Evolutionary conservation across 2,888 invertebrate genomes (phyloP).

Genomic region (Andrena marginata): DNA sequence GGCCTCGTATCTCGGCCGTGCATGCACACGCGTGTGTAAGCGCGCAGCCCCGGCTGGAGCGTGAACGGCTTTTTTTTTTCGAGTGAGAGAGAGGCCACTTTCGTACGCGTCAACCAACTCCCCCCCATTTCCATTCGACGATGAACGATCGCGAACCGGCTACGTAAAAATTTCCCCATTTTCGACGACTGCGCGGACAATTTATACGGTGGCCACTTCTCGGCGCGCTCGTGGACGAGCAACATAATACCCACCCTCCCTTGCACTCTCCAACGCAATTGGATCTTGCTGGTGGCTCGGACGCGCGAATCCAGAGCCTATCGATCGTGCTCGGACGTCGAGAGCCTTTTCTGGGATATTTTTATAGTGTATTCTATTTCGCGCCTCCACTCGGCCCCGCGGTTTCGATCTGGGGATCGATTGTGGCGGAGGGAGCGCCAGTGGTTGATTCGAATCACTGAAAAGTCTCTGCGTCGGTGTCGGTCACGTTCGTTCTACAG

Average conservation of each 20-base stretch:
- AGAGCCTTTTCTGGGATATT: background rate
- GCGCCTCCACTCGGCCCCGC: background rate
- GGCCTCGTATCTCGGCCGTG: conserved; percentile 80
- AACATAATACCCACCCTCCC: conserved; percentile 43
- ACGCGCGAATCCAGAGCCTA: conserved; percentile 10
- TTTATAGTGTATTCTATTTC: background rate
- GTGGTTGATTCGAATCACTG: conserved; percentile 2
- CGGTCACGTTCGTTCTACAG: background rate
- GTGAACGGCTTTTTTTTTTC: conserved; percentile 56
- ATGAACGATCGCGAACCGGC: conserved; percentile 54
- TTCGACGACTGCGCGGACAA: conserved; percentile 58
- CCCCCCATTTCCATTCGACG: conserved; percentile 11
- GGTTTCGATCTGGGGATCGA: background rate
- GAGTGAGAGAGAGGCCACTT: conserved; percentile 51
- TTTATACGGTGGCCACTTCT: conserved; percentile 52
- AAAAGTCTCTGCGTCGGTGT: background rate
- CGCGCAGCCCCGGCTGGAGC: conserved; percentile 31
- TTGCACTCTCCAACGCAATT: background rate
- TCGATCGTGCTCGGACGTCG: conserved; percentile 5
- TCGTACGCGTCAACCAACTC: conserved; percentile 49
- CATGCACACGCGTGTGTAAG: conserved; percentile 61
- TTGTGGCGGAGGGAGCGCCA: too few species aligned
- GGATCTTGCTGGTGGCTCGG: conserved; percentile 22
- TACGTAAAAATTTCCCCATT: conserved; percentile 63
- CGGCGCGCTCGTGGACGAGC: background rate